phyloP scores from a whole-genome alignment of 2,888 invertebrate genomes.

The Acrobasis consociella region DNA sequence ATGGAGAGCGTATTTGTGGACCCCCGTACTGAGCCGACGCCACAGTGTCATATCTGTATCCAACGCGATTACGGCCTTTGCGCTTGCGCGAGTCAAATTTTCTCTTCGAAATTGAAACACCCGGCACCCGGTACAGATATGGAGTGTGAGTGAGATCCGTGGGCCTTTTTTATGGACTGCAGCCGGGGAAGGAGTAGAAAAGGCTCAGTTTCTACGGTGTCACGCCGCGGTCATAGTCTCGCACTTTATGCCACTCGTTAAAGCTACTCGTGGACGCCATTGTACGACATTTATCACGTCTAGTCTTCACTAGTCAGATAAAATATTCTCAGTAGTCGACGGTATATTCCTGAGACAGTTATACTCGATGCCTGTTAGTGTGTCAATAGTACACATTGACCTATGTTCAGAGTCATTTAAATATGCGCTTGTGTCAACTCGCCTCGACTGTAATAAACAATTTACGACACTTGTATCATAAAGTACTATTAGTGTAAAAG shows the following conservation, averaged over 20 bases:
- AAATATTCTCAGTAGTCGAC: too few species aligned
- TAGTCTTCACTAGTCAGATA: too few species aligned
- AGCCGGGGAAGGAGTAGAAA: conserved; percentile 39
- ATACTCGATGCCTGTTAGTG: neutral
- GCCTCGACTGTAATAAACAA: too few species aligned
- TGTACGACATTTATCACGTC: too few species aligned
- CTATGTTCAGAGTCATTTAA: too few species aligned
- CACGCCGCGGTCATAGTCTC: conserved; percentile 1
- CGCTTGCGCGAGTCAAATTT: conserved; percentile 70
- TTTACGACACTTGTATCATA: too few species aligned
- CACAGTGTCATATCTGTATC: conserved; percentile 79
- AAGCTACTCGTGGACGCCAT: neutral
- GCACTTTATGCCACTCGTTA: neutral
- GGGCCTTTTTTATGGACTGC: conserved; percentile 56
- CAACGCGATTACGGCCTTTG: conserved; percentile 58
- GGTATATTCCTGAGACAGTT: neutral
- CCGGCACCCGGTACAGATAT: conserved; percentile 73
- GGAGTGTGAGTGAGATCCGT: conserved; percentile 63
- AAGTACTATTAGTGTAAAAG: too few species aligned
- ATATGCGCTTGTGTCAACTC: too few species aligned
- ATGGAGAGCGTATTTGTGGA: conserved; percentile 58
- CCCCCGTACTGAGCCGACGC: conserved; percentile 56
- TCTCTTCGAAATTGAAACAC: conserved; percentile 49
- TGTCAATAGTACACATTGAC: neutral
- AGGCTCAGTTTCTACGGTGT: conserved; percentile 35